phyloP scores from a whole-genome alignment of 2,888 invertebrate genomes.

The Crocallis elinguaria region DNA sequence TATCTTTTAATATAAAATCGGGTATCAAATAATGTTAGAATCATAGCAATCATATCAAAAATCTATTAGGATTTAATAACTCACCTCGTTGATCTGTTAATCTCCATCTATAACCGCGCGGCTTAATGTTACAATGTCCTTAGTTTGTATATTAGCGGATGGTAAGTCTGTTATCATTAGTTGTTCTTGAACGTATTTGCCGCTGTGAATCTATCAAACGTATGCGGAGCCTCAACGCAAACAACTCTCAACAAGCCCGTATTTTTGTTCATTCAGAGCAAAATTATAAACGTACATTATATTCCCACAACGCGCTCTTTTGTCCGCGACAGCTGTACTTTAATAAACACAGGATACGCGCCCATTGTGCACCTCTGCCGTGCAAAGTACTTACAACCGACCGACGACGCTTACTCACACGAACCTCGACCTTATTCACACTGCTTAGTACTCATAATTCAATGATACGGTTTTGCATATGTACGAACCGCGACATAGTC shows the following conservation, averaged over 20 bases:
- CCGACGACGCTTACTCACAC: neutral
- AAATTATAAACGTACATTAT: constrained; percentile 26
- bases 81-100: too few species aligned
- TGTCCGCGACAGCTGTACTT: constrained; percentile 43
- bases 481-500: constrained; percentile 7
- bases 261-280: constrained; percentile 24
- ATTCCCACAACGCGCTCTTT: constrained; percentile 28
- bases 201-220: too few species aligned
- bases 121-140: too few species aligned
- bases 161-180: too few species aligned
- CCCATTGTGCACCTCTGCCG: constrained; percentile 44
- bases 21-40: too few species aligned
- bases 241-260: neutral
- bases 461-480: neutral
- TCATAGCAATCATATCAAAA: too few species aligned
- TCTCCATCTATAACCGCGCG: too few species aligned
- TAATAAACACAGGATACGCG: constrained; percentile 43
- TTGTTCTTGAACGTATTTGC: too few species aligned
- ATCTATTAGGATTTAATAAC: too few species aligned
- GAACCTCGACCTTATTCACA: constrained; percentile 9
- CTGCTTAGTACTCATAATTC: constrained; percentile 2
- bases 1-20: too few species aligned
- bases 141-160: too few species aligned
- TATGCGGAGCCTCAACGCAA: neutral
- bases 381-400: constrained; percentile 2